Evolutionary conservation across 1,140 invertebrate species (phyloP).

Genomic region (Lepidotrigona ventralis): DNA sequence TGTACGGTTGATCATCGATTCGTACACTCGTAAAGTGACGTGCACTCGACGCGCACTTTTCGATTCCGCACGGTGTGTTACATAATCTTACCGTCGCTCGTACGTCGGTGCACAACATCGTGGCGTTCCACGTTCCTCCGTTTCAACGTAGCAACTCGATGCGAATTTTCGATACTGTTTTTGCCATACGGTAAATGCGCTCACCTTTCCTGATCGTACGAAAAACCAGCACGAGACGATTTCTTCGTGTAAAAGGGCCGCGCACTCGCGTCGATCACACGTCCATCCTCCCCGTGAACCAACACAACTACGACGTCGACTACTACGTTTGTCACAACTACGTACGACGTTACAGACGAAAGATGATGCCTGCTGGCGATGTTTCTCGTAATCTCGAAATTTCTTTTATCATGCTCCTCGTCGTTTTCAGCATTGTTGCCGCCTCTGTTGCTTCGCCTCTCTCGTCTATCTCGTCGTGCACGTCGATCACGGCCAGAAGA

Average conservation of each 20-base stretch:
- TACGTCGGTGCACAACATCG: too few relatives aligned
- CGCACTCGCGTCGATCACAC: slow-evolving; percentile 59
- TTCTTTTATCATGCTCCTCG: not conserved
- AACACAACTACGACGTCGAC: not conserved
- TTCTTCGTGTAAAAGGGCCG: slow-evolving; percentile 54
- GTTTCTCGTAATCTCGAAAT: not conserved
- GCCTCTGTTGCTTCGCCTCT: not conserved
- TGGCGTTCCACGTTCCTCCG: not conserved
- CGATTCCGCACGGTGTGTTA: not conserved
- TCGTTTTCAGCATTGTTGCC: not conserved
- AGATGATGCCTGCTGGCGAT: too few relatives aligned
- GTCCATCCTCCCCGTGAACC: not conserved
- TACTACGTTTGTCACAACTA: not conserved
- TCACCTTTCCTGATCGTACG: slow-evolving; percentile 5
- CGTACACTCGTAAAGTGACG: not conserved
- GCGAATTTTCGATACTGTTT: too few relatives aligned
- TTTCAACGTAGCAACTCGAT: not conserved
- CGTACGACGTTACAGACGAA: not conserved
- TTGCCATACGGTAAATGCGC: not conserved
- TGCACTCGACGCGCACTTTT: not conserved
- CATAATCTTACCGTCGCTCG: not conserved
- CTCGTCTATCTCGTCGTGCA: not conserved
- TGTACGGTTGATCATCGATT: not conserved
- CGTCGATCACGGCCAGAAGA: not conserved
- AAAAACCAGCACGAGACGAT: not conserved